Conservation (phyloP, 2,888 invertebrate species). For the Tiliacea aurago region DNA sequence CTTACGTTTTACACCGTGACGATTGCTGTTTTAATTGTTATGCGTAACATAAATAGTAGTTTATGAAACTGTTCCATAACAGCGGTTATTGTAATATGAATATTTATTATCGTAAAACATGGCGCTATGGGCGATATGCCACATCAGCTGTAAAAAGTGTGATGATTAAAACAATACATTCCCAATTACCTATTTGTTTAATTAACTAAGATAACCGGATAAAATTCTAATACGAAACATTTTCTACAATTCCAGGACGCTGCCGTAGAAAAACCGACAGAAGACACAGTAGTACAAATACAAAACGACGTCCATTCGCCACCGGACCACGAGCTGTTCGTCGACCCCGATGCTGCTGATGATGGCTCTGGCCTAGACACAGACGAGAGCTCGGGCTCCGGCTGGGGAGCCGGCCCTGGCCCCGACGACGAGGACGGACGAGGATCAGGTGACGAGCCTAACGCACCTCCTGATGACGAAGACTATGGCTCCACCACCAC, state of each 20-base stretch:
- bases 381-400: conserved; percentile 97
- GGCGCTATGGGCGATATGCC: not conserved
- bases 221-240: conserved; percentile 13
- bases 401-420: conserved; percentile 92
- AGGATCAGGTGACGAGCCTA: conserved; percentile 85
- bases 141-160: not conserved
- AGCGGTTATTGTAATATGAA: not conserved
- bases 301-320: conserved; percentile 86
- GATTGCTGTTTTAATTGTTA: conserved; percentile 20
- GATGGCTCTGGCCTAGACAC: conserved; percentile 94
- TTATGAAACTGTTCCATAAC: conserved; percentile 19
- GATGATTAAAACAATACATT: not conserved
- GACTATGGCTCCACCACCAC: conserved; percentile 78
- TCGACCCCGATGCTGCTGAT: conserved; percentile 92
- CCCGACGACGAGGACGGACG: conserved; percentile 94
- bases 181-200: not conserved
- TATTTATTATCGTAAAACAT: conserved; percentile 1
- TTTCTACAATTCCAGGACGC: conserved; percentile 82
- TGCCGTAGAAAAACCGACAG: conserved; percentile 78
- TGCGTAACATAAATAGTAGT: not conserved
- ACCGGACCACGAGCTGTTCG: conserved; percentile 91
- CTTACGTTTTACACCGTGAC: conserved; percentile 18
- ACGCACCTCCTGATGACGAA: conserved; percentile 85
- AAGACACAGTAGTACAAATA: conserved; percentile 74
- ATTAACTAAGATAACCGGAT: not conserved